A percentile compares a stretch with the other conserved stretches of the same genome.
These are phyloP conservation scores for Dusona sp. DNA, from an alignment of 2,888 invertebrate genomes.

Conservation along the genomic window DNA sequence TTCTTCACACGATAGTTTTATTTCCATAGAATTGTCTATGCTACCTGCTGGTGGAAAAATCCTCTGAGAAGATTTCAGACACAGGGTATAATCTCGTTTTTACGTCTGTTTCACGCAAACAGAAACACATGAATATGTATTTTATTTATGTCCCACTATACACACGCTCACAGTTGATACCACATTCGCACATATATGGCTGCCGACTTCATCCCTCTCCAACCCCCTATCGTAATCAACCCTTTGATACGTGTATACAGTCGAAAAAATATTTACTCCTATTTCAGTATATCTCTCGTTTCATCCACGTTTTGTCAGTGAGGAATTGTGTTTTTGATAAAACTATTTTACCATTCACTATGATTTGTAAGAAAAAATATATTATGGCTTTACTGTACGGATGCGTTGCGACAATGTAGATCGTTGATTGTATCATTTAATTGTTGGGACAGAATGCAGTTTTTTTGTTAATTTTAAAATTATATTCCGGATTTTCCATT, in stretches of 20 bases:
- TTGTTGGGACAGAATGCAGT: not conserved
- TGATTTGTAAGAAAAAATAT: not conserved
- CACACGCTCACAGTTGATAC: slow-evolving; percentile 56
- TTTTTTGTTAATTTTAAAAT: not conserved
- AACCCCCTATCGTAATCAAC: slow-evolving; percentile 74
- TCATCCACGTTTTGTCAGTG: not conserved
- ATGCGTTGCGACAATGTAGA: not conserved
- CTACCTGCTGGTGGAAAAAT: no score
- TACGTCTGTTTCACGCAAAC: slow-evolving; percentile 15
- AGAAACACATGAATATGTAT: not conserved
- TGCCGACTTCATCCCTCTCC: slow-evolving; percentile 65
- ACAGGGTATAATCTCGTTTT: slow-evolving; percentile 51
- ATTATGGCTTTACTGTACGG: not conserved
- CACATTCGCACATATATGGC: slow-evolving; percentile 70
- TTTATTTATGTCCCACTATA: slow-evolving; percentile 13
- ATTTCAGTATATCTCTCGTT: not conserved
- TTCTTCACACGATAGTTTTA: no score
- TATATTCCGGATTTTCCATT: not conserved
- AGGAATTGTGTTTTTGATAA: not conserved
- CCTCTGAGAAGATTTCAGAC: slow-evolving; percentile 14
- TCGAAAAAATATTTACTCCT: slow-evolving; percentile 49
- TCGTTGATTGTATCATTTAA: not conserved
- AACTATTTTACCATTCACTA: not conserved
- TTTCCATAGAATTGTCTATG: no score
- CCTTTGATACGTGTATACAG: slow-evolving; percentile 72